Evolutionary conservation across 2,113 vertebrate species (phyloP).

Genomic region (Scalopus aquaticus): DNA sequence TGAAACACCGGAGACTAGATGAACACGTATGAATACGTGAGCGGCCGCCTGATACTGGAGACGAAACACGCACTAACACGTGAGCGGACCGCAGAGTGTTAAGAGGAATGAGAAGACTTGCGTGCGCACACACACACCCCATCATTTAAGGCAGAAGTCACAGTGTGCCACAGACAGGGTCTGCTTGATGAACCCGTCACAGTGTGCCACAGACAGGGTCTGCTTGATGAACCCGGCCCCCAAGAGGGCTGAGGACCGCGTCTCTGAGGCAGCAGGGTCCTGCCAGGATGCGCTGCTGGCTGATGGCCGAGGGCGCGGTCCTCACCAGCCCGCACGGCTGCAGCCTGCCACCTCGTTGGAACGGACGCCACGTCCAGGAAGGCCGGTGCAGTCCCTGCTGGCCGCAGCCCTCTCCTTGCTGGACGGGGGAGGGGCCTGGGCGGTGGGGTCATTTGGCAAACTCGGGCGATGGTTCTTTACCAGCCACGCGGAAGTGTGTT

Average conservation of each 20-base stretch:
- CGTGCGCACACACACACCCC: neutral
- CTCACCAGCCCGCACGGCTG: neutral
- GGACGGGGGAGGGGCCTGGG: neutral
- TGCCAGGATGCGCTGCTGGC: neutral
- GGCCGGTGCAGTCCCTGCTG: neutral
- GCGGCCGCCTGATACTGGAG: too few relatives aligned
- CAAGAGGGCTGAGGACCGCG: too few relatives aligned
- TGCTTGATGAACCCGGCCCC: neutral
- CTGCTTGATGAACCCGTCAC: neutral
- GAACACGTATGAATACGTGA: too few relatives aligned
- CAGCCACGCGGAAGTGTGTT: neutral
- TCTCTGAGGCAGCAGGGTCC: too few relatives aligned
- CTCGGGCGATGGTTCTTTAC: neutral
- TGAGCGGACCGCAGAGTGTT: too few relatives aligned
- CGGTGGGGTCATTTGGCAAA: neutral
- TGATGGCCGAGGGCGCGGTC: neutral
- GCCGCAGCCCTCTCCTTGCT: neutral
- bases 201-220: neutral
- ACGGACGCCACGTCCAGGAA: neutral
- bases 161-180: neutral
- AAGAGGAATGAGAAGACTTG: neutral
- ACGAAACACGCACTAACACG: too few relatives aligned
- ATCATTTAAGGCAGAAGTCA: neutral
- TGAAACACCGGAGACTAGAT: too few relatives aligned
- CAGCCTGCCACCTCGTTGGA: neutral